Percentiles rank a stretch among this genome's conserved stretches.
Evolutionary conservation across 2,797 vertebrate species (phyloP).

Genomic region (Siniperca scherzeri): DNA sequence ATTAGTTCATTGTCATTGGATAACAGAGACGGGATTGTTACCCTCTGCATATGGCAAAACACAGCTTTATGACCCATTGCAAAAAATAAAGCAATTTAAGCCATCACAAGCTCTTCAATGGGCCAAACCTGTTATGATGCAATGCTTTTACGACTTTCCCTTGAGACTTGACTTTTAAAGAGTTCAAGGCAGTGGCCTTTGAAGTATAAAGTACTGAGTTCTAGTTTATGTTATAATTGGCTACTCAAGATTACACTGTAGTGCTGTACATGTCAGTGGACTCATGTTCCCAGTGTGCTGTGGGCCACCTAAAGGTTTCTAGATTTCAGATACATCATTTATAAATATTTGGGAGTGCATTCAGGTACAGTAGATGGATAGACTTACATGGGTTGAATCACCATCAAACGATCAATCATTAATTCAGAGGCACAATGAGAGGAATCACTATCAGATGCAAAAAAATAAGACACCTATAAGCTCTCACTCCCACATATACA

Average conservation of each 20-base stretch:
- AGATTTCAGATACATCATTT: slow-evolving; percentile 44
- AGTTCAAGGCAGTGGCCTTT: slow-evolving; percentile 64
- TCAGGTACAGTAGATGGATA: neutral
- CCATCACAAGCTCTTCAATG: slow-evolving; percentile 31
- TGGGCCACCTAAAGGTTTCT: slow-evolving; percentile 36
- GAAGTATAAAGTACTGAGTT: slow-evolving; percentile 59
- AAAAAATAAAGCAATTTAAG: slow-evolving; percentile 1
- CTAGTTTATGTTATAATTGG: slow-evolving; percentile 66
- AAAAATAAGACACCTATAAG: neutral
- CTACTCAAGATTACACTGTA: slow-evolving; percentile 44
- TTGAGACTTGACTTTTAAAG: slow-evolving; percentile 70
- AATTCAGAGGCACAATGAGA: slow-evolving; percentile 10
- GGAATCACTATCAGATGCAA: slow-evolving; percentile 15
- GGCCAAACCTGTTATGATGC: slow-evolving; percentile 67
- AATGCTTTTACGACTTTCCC: slow-evolving; percentile 74
- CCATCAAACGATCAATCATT: slow-evolving; percentile 7
- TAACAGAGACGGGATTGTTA: neutral
- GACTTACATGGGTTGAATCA: slow-evolving; percentile 2
- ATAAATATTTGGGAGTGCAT: slow-evolving; percentile 16
- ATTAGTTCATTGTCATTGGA: neutral
- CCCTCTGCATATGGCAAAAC: neutral
- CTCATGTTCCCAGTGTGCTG: slow-evolving; percentile 11
- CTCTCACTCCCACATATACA: slow-evolving; percentile 4
- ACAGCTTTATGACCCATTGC: neutral
- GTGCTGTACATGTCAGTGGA: slow-evolving; percentile 51